Evolutionary conservation across 1,140 invertebrate species (phyloP).

Genomic region (Formica exsecta): DNA sequence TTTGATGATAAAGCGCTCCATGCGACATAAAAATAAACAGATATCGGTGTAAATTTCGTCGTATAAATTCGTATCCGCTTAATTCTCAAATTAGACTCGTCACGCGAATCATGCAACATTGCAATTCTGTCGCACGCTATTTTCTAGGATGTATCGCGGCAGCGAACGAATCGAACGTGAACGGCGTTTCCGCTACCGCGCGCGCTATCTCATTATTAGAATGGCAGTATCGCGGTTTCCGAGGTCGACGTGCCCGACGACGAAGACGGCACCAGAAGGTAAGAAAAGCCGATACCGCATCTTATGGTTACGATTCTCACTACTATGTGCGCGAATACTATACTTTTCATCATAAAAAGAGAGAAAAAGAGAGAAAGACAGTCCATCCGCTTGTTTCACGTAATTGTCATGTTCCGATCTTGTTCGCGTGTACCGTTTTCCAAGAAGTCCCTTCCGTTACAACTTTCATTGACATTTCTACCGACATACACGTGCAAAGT

Average conservation of each 20-base stretch:
- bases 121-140: constrained; percentile 32
- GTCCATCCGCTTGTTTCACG: constrained; percentile 53
- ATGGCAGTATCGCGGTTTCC: constrained; percentile 13
- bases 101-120: constrained; percentile 19
- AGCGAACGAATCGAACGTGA: constrained; percentile 55
- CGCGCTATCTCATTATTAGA: constrained; percentile 60
- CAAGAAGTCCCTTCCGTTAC: constrained; percentile 26
- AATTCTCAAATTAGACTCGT: constrained; percentile 25
- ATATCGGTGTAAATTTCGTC: background rate
- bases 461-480: constrained; percentile 45
- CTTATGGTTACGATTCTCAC: constrained; percentile 6
- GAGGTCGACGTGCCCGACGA: constrained; percentile 61
- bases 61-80: constrained; percentile 35
- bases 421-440: constrained; percentile 58
- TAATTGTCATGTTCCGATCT: constrained; percentile 65
- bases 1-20: background rate
- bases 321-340: constrained; percentile 10
- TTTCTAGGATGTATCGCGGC: constrained; percentile 3
- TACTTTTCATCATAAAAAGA: constrained; percentile 18
- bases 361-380: background rate
- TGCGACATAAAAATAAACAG: background rate
- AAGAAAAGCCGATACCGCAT: constrained; percentile 1
- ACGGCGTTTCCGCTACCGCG: constrained; percentile 33
- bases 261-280: background rate
- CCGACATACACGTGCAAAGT: background rate